A percentile compares a stretch with the other conserved stretches of the same genome.
phyloP scores from a whole-genome alignment of 1,140 invertebrate species.

The Pachypeltis micranthus region DNA sequence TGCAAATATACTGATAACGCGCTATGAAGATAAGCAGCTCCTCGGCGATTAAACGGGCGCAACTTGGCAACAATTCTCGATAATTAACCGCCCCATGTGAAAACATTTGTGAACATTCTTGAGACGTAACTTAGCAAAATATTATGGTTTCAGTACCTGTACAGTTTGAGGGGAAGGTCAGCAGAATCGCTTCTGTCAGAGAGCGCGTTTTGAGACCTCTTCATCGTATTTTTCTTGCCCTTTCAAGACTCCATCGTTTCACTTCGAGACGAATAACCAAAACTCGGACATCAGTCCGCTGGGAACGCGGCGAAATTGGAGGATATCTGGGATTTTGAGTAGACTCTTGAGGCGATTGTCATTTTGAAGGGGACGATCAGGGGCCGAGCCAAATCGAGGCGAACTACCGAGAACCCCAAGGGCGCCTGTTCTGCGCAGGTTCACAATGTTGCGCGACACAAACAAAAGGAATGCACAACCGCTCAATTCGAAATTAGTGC shows the following conservation, averaged over 20 bases:
- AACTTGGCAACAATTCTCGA: conserved; percentile 17
- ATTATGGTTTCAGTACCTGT: conserved; percentile 36
- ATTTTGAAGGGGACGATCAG: too few relatives aligned
- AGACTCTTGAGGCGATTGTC: too few relatives aligned
- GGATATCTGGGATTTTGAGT: background rate
- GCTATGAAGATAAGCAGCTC: background rate
- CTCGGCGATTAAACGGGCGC: background rate
- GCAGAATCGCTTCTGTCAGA: conserved; percentile 35
- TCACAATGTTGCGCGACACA: too few relatives aligned
- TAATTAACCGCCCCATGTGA: conserved; percentile 12
- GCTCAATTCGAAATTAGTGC: too few relatives aligned
- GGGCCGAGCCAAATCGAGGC: too few relatives aligned
- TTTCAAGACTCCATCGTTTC: conserved; percentile 24
- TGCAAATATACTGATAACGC: background rate
- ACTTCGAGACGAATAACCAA: background rate
- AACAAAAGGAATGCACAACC: too few relatives aligned
- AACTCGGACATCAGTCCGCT: background rate
- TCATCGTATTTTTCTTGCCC: too few relatives aligned
- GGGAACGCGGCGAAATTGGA: background rate
- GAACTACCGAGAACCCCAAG: too few relatives aligned
- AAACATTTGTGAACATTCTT: background rate
- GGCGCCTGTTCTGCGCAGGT: too few relatives aligned
- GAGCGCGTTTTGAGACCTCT: conserved; percentile 33
- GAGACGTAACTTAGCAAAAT: background rate
- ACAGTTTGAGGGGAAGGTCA: conserved; percentile 35